Percentiles rank a stretch among this genome's conserved stretches.
These are phyloP conservation scores for Hypsopygia costalis DNA, from an alignment of 2,888 invertebrate genomes.

Conservation along the genomic window DNA sequence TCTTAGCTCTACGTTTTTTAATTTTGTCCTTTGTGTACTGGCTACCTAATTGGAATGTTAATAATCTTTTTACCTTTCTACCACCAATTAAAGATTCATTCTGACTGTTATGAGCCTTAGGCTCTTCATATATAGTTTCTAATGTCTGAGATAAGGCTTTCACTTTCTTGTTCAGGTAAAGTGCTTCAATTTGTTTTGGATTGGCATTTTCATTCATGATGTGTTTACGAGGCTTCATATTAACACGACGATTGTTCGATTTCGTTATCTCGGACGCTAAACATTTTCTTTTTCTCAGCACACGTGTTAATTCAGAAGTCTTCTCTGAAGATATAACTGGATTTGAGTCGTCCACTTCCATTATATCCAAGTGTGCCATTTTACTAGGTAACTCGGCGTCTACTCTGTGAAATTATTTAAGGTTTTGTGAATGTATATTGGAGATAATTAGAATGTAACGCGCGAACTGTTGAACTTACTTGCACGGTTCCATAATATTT, in stretches of 20 bases:
- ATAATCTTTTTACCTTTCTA: conserved; percentile 78
- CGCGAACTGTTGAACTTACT: conserved; percentile 27
- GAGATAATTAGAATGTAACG: background rate
- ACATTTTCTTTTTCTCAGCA: conserved; percentile 63
- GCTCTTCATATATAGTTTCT: conserved; percentile 84
- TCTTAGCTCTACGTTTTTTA: conserved; percentile 79
- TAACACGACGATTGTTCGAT: conserved; percentile 66
- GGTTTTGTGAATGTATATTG: background rate
- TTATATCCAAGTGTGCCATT: conserved; percentile 72
- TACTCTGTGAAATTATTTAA: conserved; percentile 37
- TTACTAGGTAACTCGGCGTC: conserved; percentile 63
- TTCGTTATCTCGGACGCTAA: conserved; percentile 50
- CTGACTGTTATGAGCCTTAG: conserved; percentile 63
- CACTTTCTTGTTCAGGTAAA: conserved; percentile 79
- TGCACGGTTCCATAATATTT: conserved; percentile 38
- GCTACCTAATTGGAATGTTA: conserved; percentile 75
- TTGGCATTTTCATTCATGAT: conserved; percentile 55
- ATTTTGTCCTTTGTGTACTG: conserved; percentile 78
- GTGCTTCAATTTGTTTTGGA: conserved; percentile 71
- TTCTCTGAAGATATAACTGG: conserved; percentile 26
- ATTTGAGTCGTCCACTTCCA: conserved; percentile 52
- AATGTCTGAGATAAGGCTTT: conserved; percentile 75
- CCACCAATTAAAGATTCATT: conserved; percentile 68
- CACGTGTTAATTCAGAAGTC: conserved; percentile 39
- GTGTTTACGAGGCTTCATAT: conserved; percentile 69